Evolutionary conservation across 2,888 invertebrate genomes (phyloP).

Genomic region (Punctoribates punctum): DNA sequence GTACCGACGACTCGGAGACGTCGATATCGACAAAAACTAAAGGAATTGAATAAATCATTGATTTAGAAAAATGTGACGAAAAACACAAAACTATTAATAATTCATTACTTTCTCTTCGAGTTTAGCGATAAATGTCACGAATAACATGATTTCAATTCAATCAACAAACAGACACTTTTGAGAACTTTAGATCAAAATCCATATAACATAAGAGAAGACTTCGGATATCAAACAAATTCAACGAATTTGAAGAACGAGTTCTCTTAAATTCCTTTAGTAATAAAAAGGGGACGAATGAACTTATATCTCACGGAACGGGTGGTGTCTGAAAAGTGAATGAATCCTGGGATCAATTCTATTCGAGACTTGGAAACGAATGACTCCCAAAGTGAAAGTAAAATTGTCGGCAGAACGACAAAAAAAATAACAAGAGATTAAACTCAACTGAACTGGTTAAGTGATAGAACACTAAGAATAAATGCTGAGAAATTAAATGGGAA

Average conservation of each 20-base stretch:
- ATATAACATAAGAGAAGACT: not conserved
- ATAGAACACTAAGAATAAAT: not conserved
- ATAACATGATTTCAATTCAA: not conserved
- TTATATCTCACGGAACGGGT: not conserved
- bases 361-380: not conserved
- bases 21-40: conserved; percentile 41
- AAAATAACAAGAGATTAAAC: not conserved
- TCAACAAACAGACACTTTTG: not conserved
- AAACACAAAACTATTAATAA: not conserved
- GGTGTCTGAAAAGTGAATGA: not conserved
- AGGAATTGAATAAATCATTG: not conserved
- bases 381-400: conserved; percentile 5
- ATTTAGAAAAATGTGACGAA: not conserved
- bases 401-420: too few species aligned
- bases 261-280: not conserved
- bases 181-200: not conserved
- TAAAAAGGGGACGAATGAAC: not conserved
- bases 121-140: conserved; percentile 1
- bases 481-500: not conserved
- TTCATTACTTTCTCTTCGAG: conserved; percentile 24
- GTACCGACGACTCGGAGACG: conserved; percentile 58
- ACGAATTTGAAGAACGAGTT: not conserved
- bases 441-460: not conserved
- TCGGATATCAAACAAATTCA: not conserved
- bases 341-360: not conserved